Conservation (phyloP, 2,797 vertebrate species). For the Pseudocheirus occidentalis region DNA sequence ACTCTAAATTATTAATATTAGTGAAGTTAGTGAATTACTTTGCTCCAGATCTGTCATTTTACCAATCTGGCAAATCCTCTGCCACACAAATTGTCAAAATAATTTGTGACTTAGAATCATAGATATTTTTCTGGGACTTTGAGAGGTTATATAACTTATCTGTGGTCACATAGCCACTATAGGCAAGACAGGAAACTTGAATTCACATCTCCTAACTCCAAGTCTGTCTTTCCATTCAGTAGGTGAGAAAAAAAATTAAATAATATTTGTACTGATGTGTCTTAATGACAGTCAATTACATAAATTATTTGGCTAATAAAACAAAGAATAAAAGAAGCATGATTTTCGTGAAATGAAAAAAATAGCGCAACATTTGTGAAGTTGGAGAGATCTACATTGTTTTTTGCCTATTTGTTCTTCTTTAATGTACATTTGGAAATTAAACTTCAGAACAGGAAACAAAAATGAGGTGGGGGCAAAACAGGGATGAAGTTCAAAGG, state of each 20-base stretch:
- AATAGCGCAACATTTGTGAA: not conserved
- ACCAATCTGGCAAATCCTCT: not conserved
- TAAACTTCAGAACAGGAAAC: not conserved
- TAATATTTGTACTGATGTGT: not conserved
- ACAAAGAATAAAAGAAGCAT: not conserved
- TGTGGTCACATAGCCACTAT: not conserved
- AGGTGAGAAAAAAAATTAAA: not conserved
- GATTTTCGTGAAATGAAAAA: slow-evolving; percentile 23
- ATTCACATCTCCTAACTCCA: not conserved
- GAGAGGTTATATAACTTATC: not conserved
- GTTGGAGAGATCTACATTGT: not conserved
- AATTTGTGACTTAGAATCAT: not conserved
- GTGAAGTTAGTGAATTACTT: not conserved
- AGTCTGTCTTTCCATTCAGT: not conserved
- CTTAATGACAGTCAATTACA: not conserved
- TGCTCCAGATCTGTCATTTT: not conserved
- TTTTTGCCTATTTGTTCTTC: slow-evolving; percentile 8
- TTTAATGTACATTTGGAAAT: slow-evolving; percentile 1
- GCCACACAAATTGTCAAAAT: not conserved
- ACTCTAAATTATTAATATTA: not conserved
- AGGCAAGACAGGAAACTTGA: not conserved
- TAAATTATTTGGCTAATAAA: not conserved
- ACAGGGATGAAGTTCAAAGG: not conserved
- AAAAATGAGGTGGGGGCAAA: not conserved
- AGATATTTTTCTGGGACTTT: not conserved